These are phyloP conservation scores for Karalla daura DNA, from an alignment of 2,797 vertebrate genomes.

Conservation along the genomic window DNA sequence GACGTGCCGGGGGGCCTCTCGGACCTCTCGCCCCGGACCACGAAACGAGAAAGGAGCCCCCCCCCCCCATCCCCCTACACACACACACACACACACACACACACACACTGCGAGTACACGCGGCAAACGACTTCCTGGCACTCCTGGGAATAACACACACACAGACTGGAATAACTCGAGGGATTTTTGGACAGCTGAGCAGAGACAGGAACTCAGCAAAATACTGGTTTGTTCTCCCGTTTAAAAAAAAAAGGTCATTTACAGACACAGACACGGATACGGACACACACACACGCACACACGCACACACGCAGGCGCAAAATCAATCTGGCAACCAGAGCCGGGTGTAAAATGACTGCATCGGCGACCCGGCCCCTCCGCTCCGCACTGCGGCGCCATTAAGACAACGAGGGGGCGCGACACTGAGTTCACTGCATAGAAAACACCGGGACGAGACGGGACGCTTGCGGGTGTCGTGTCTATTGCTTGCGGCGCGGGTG, in stretches of 20 bases:
- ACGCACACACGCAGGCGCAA: background rate
- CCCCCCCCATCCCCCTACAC: slow-evolving; percentile 34
- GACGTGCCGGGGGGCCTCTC: slow-evolving; percentile 47
- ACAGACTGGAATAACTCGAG: too few species aligned
- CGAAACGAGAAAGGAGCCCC: slow-evolving; percentile 7
- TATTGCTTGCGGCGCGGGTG: slow-evolving; percentile 79
- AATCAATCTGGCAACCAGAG: slow-evolving; percentile 28
- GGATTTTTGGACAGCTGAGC: slow-evolving; percentile 16
- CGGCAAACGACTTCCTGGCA: too few species aligned
- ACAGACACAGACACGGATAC: slow-evolving; percentile 14
- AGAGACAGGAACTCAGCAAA: slow-evolving; percentile 15
- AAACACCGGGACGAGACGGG: slow-evolving; percentile 67
- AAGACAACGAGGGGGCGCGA: slow-evolving; percentile 62
- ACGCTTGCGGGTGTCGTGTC: slow-evolving; percentile 52
- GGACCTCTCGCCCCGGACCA: slow-evolving; percentile 16
- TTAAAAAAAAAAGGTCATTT: slow-evolving; percentile 9
- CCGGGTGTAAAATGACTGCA: slow-evolving; percentile 56
- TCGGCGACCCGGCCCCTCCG: slow-evolving; percentile 40
- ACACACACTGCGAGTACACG: too few species aligned
- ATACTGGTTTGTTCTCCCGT: slow-evolving; percentile 50
- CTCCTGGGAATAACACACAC: too few species aligned
- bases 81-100: too few species aligned
- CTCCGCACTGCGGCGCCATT: slow-evolving; percentile 47
- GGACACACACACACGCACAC: slow-evolving; percentile 20
- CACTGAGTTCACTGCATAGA: slow-evolving; percentile 83